Evolutionary conservation across 2,797 vertebrate species (phyloP).

Genomic region (Hozukius guyotensis): DNA sequence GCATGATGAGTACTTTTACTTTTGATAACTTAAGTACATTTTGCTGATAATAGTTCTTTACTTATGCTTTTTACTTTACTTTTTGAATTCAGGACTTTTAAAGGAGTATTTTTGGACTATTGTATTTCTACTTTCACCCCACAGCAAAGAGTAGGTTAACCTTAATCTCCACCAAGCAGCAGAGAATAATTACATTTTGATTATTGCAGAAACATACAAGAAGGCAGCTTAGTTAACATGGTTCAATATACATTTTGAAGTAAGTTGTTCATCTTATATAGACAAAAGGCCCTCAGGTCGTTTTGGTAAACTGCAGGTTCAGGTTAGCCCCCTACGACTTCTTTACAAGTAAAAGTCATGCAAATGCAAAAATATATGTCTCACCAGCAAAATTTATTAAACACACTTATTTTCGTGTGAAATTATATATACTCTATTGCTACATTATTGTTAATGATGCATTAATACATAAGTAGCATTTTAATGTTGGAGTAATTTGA

Average conservation of each 20-base stretch:
- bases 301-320: neutral
- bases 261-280: neutral
- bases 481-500: neutral
- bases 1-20: no score
- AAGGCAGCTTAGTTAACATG: neutral
- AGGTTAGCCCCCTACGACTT: no score
- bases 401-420: no score
- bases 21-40: no score
- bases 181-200: neutral
- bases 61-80: no score
- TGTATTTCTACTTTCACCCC: neutral
- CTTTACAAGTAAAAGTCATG: no score
- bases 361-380: no score
- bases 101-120: neutral
- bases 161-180: no score
- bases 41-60: no score
- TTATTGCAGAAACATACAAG: neutral
- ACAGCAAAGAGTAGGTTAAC: no score
- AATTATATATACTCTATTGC: neutral
- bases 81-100: no score
- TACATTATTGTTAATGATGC: neutral
- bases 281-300: neutral
- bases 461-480: neutral
- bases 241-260: neutral
- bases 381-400: no score